Conservation (phyloP, 1,140 invertebrate genomes). For the Pogonomyrmex barbatus region DNA sequence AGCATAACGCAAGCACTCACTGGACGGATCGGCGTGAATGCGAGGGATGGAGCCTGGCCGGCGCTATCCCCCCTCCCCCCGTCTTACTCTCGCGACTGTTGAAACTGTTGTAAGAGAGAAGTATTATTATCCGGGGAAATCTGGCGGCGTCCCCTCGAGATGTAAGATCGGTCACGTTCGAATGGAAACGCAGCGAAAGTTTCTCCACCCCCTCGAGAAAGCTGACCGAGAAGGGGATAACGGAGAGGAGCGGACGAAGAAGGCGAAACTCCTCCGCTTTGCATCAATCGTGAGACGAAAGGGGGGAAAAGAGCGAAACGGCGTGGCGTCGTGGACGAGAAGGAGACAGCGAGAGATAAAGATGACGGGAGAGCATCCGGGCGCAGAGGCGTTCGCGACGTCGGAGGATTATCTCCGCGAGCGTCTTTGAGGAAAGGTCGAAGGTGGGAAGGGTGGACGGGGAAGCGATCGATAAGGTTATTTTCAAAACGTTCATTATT, state of each 20-base stretch:
- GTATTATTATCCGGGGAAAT: conserved; percentile 86
- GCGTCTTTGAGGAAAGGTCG: conserved; percentile 55
- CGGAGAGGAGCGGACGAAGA: neutral
- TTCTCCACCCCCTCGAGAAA: conserved; percentile 72
- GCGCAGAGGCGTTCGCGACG: conserved; percentile 11
- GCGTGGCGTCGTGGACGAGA: neutral
- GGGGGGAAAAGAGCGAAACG: neutral
- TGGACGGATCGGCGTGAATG: conserved; percentile 63
- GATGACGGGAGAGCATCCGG: conserved; percentile 36
- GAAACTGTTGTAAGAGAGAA: conserved; percentile 82
- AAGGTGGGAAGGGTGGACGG: conserved; percentile 39
- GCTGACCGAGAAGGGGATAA: conserved; percentile 25
- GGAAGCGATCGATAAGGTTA: conserved; percentile 38
- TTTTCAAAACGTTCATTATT: conserved; percentile 61
- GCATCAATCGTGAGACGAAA: conserved; percentile 32
- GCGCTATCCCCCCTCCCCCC: neutral
- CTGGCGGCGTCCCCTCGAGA: conserved; percentile 83
- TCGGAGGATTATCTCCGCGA: conserved; percentile 48
- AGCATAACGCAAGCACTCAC: conserved; percentile 66
- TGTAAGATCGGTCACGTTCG: conserved; percentile 85
- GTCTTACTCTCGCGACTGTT: conserved; percentile 62
- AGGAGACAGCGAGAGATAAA: neutral
- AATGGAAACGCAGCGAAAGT: conserved; percentile 80
- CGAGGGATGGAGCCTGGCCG: conserved; percentile 70
- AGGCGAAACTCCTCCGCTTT: neutral